Evolutionary conservation across 2,797 vertebrate genomes (phyloP).

Genomic region (Vespertilio murinus): DNA sequence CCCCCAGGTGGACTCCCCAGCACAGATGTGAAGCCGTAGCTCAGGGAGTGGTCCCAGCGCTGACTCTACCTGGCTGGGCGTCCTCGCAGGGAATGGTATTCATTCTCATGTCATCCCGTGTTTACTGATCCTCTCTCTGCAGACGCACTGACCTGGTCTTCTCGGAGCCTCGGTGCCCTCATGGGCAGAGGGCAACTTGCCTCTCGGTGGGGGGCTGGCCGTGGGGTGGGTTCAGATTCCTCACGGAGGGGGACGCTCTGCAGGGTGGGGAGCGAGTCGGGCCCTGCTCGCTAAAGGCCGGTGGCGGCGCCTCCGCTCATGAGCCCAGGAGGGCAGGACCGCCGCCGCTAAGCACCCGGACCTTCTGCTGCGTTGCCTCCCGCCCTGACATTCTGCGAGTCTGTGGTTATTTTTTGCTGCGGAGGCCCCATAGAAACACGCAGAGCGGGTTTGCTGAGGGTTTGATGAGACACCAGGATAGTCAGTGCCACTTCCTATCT

Average conservation of each 20-base stretch:
- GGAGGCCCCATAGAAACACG: background rate
- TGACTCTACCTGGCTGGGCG: background rate
- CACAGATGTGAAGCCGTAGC: background rate
- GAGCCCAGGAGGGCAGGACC: background rate
- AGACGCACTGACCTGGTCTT: background rate
- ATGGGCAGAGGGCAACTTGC: background rate
- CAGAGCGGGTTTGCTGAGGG: background rate
- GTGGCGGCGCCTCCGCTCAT: background rate
- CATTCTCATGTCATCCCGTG: background rate
- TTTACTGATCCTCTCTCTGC: background rate
- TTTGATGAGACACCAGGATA: background rate
- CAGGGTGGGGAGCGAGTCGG: background rate
- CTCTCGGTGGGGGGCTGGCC: background rate
- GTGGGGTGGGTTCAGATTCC: background rate
- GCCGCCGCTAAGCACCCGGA: background rate
- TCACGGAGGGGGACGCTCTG: background rate
- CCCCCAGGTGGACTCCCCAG: background rate
- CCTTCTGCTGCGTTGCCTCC: background rate
- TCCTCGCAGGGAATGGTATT: background rate
- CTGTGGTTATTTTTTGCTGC: slow-evolving; percentile 7
- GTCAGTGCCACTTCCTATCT: background rate
- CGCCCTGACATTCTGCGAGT: background rate
- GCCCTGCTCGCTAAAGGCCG: background rate
- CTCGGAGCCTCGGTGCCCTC: background rate
- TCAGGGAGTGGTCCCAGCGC: background rate